A percentile compares a stretch with the other conserved stretches of the same genome.
Conservation (phyloP, 2,113 vertebrate species). For the Mirounga angustirostris region DNA sequence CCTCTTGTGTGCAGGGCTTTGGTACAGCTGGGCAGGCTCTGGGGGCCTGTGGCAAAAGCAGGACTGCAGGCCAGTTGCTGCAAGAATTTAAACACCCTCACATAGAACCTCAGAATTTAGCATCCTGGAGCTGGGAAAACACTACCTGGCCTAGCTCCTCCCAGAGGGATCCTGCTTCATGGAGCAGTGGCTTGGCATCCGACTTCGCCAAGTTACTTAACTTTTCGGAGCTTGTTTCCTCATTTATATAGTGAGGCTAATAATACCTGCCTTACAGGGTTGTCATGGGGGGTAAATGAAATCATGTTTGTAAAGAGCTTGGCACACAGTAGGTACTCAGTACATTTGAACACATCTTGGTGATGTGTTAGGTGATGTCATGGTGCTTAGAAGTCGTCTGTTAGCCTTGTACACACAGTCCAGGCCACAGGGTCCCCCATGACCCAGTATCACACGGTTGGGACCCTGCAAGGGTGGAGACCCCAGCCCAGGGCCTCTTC, state of each 20-base stretch:
- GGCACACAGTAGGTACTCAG: neutral
- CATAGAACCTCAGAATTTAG: neutral
- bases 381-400: neutral
- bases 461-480: neutral
- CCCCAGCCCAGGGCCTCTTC: neutral
- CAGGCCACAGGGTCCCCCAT: neutral
- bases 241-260: neutral
- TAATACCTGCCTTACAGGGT: neutral
- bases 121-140: neutral
- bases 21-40: neutral
- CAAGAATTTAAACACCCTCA: neutral
- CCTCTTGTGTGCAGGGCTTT: neutral
- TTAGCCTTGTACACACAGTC: neutral
- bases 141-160: neutral
- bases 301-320: neutral
- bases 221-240: neutral
- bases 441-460: neutral
- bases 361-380: neutral
- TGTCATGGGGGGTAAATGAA: neutral
- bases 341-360: neutral
- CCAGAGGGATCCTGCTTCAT: neutral
- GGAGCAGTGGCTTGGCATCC: neutral
- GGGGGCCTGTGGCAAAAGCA: neutral
- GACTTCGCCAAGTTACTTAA: neutral
- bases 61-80: neutral